Evolutionary conservation across 1,140 invertebrate genomes (phyloP), one percentile per base, ranked within the genome.

Genomic region (Vanessa tameamea): DNA sequence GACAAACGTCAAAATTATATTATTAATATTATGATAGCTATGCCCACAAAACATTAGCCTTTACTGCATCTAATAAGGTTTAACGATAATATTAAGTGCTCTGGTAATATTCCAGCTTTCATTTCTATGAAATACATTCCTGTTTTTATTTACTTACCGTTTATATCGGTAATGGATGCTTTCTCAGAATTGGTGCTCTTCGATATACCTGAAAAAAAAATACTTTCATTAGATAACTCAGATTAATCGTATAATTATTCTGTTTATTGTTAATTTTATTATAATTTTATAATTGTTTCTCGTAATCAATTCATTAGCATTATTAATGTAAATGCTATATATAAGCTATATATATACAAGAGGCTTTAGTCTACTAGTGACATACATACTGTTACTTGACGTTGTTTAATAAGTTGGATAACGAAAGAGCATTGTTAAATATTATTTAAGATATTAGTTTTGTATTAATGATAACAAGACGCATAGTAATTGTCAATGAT

Each of bases 111-210:
- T 20, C 48, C 50, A 59, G 50, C 61, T 71, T 64, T 71, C 69
- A 71, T 71, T 71, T 71, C 69, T 64, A 64, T 71, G 69, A 64
- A 71, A 37, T 51, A 53, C 61, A 64, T 37, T 71, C 48, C 48
- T 47, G 69, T 64, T 71, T 71, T 71, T 71, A 50, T 71, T n/a
- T 64, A 70, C 69, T 15, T 43, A 71, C 69, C 69, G 69, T 71
- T 71, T 64, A 16, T 47, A 64, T 50, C 14, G 55, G 55, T 61
- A 61, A 50, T 50, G 47, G 51, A 37, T 12, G 69, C 61, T 71
- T 71, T 71, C 69, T 71, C 61, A 71, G 69, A 61, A 26, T 16
- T 14, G 8, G 23, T 50, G 48, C 37, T 64, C 69, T 47, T 47
- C 48, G 59, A 43, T 69, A 37, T 64, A 64, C 50, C 69, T 71